A percentile compares a stretch with the other conserved stretches of the same genome.
These are phyloP conservation scores for human DNA, from an alignment of 2,113 vertebrate genomes.

Conservation along the genomic window GRCh38 chr1:103664001-103664500, in stretches of 20 bases:
- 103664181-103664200: fast-evolving
- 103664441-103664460: too few relatives aligned
- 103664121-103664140: fast-evolving
- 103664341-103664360: too few relatives aligned
- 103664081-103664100: neutral
- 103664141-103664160: neutral
- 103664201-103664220: neutral
- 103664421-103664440: too few relatives aligned
- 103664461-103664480: too few relatives aligned
- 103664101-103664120: neutral
- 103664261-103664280: neutral
- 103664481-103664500: too few relatives aligned
- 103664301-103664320: neutral
- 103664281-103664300: neutral
- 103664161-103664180: neutral
- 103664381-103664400: too few relatives aligned
- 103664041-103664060: neutral
- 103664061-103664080: neutral
- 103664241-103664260: neutral
- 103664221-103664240: neutral
- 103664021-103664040: neutral
- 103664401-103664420: too few relatives aligned
- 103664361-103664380: too few relatives aligned
- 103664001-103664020: neutral
- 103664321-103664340: neutral